These are phyloP conservation scores for Chelon auratus DNA, from an alignment of 2,797 vertebrate species.

Conservation along the genomic window DNA sequence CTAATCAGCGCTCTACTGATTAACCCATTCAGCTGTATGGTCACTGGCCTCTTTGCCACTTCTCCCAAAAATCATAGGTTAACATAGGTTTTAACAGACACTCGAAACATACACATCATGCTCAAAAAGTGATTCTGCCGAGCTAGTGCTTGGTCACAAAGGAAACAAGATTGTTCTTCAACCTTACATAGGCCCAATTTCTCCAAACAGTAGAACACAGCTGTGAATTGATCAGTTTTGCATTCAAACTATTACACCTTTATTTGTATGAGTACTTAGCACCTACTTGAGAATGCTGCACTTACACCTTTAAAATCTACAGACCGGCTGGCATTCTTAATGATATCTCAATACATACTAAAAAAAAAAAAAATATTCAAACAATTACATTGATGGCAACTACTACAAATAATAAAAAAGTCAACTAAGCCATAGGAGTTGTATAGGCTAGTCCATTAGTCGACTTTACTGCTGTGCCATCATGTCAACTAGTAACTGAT, in stretches of 20 bases:
- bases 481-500: too few relatives aligned
- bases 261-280: not conserved
- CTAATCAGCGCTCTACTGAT: slow-evolving; percentile 56
- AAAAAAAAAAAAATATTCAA: too few relatives aligned
- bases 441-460: too few relatives aligned
- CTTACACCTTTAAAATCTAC: not conserved
- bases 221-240: not conserved
- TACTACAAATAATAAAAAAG: too few relatives aligned
- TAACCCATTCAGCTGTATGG: slow-evolving; percentile 46
- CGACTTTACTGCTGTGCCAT: too few relatives aligned
- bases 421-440: too few relatives aligned
- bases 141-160: slow-evolving; percentile 16
- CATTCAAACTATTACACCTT: too few relatives aligned
- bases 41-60: slow-evolving; percentile 24
- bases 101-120: not conserved
- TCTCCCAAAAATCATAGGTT: slow-evolving; percentile 8
- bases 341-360: not conserved
- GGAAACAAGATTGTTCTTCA: slow-evolving; percentile 18
- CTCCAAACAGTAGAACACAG: slow-evolving; percentile 11
- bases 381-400: too few relatives aligned
- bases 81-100: slow-evolving; percentile 8
- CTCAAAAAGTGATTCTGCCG: slow-evolving; percentile 12
- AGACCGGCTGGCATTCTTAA: not conserved
- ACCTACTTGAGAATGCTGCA: not conserved
- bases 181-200: slow-evolving; percentile 19